Conservation (phyloP, 2,113 vertebrate species). For the Anhinga rufa region DNA sequence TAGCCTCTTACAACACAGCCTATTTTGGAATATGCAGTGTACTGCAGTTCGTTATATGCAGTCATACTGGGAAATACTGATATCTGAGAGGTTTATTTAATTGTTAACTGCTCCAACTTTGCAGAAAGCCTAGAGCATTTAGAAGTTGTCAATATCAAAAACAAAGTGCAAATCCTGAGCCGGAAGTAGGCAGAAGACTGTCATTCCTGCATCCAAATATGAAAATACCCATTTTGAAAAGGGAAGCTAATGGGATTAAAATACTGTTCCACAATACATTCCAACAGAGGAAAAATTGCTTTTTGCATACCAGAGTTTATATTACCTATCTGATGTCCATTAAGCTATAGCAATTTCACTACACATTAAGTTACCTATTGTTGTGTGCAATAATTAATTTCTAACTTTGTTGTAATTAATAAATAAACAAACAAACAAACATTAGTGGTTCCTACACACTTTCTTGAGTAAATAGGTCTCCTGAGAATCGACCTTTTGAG, state of each 20-base stretch:
- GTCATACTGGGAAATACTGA: background rate
- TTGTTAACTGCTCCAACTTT: background rate
- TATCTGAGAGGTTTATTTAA: background rate
- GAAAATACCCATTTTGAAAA: background rate
- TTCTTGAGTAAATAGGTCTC: conserved; percentile 23
- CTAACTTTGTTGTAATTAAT: background rate
- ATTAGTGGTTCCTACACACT: background rate
- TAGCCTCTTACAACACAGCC: background rate
- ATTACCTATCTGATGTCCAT: background rate
- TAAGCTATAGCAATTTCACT: background rate
- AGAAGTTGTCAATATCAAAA: background rate
- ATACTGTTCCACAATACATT: background rate
- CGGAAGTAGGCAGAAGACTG: background rate
- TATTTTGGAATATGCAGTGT: background rate
- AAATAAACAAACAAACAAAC: too few relatives aligned
- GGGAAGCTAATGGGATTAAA: background rate
- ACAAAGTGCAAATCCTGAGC: background rate
- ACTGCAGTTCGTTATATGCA: background rate
- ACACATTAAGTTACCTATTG: background rate
- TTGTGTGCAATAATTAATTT: background rate
- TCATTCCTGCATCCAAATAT: background rate
- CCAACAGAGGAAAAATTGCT: background rate
- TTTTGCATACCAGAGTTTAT: background rate
- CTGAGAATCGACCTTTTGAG: background rate
- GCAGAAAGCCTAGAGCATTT: background rate